Evolutionary conservation across 2,888 invertebrate species (phyloP).

Genomic region (Scaeva pyrastri): DNA sequence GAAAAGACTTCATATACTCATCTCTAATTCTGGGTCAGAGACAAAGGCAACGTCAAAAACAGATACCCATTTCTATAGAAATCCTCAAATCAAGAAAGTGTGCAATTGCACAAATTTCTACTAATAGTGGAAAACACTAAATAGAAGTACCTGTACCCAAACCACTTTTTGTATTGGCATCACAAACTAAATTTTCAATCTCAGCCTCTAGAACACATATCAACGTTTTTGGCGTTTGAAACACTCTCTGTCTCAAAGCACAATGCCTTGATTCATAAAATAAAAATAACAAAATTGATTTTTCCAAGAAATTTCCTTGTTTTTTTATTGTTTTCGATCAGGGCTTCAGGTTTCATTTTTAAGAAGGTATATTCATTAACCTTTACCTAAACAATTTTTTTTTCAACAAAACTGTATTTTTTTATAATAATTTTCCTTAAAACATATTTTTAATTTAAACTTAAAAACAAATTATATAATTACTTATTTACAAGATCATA

Average conservation of each 20-base stretch:
- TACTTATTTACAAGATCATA: constrained; percentile 61
- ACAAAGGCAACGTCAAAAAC: too few relatives aligned
- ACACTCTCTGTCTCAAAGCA: not conserved
- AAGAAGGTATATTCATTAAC: constrained; percentile 26
- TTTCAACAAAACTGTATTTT: constrained; percentile 51
- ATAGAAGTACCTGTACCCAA: too few relatives aligned
- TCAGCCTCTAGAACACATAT: too few relatives aligned
- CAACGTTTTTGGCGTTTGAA: too few relatives aligned
- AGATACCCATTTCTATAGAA: too few relatives aligned
- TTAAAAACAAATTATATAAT: constrained; percentile 42
- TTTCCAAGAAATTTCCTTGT: constrained; percentile 47
- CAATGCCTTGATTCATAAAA: not conserved
- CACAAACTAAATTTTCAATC: too few relatives aligned
- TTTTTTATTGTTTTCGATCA: constrained; percentile 64
- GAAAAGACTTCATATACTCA: too few relatives aligned
- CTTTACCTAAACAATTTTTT: constrained; percentile 43
- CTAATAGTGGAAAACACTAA: too few relatives aligned
- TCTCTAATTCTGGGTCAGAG: too few relatives aligned
- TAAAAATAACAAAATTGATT: not conserved
- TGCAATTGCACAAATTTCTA: too few relatives aligned
- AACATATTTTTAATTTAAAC: constrained; percentile 53
- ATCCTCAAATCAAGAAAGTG: too few relatives aligned
- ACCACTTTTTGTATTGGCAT: too few relatives aligned
- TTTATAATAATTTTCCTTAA: constrained; percentile 39
- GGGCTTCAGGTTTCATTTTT: constrained; percentile 39